Conservation (phyloP, 1,140 invertebrate genomes). For the Diachasma alloeum region DNA sequence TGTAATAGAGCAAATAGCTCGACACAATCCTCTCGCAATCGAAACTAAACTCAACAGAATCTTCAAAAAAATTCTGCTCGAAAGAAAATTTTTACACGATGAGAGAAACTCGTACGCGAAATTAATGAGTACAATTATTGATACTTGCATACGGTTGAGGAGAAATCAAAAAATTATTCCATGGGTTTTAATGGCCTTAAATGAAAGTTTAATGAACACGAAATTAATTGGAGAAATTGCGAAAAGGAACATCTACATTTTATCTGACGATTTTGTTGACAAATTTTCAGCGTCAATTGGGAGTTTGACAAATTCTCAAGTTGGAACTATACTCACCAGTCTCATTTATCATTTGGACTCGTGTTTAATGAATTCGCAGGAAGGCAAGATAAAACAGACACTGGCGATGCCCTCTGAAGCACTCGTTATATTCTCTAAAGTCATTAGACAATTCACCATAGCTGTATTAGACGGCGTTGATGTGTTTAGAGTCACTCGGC, state of each 20-base stretch:
- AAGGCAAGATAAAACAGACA: constrained; percentile 22
- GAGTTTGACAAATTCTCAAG: constrained; percentile 32
- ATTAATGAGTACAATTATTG: constrained; percentile 37
- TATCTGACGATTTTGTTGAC: constrained; percentile 27
- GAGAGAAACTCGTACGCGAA: constrained; percentile 32
- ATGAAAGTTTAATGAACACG: constrained; percentile 11
- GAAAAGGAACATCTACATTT: constrained; percentile 12
- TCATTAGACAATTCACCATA: constrained; percentile 39
- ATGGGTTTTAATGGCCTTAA: constrained; percentile 38
- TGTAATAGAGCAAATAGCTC: constrained; percentile 41
- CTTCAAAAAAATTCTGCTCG: constrained; percentile 43
- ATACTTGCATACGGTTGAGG: constrained; percentile 36
- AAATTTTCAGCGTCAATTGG: constrained; percentile 33
- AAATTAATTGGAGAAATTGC: not conserved
- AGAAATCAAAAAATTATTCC: constrained; percentile 40
- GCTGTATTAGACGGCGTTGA: constrained; percentile 40
- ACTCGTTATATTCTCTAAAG: constrained; percentile 32
- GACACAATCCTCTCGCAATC: constrained; percentile 54
- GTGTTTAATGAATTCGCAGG: constrained; percentile 18
- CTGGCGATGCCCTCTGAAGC: constrained; percentile 27
- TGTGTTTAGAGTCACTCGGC: constrained; percentile 40
- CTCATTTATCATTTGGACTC: constrained; percentile 38
- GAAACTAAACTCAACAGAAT: constrained; percentile 46
- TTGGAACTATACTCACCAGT: constrained; percentile 34
- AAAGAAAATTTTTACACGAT: constrained; percentile 26